These are phyloP conservation scores for Megathymus violae DNA, from an alignment of 1,140 invertebrate species.

Conservation along the genomic window DNA sequence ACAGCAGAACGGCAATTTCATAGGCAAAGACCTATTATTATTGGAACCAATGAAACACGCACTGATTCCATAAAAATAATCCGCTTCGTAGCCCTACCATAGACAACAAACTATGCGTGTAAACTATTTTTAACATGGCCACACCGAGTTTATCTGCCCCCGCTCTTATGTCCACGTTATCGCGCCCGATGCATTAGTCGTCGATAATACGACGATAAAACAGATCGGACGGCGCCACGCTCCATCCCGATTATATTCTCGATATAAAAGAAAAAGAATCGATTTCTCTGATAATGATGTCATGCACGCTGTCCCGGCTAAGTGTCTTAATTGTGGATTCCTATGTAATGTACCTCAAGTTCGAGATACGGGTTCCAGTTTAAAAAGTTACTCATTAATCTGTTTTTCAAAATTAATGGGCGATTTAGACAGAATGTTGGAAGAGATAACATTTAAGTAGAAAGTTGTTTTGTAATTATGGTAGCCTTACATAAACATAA, in stretches of 20 bases:
- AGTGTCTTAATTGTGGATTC: conserved; percentile 79
- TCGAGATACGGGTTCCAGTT: conserved; percentile 30
- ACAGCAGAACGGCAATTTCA: too few species aligned
- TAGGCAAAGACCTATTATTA: too few species aligned
- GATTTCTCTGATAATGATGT: conserved; percentile 77
- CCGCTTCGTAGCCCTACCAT: conserved; percentile 46
- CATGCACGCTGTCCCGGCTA: conserved; percentile 70
- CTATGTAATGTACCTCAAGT: conserved; percentile 56
- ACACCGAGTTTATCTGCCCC: conserved; percentile 79
- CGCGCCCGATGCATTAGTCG: conserved; percentile 78
- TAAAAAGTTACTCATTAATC: conserved; percentile 34
- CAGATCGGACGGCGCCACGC: conserved; percentile 77
- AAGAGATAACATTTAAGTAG: conserved; percentile 27
- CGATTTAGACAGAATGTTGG: conserved; percentile 30
- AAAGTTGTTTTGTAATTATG: conserved; percentile 24
- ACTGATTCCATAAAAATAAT: conserved; percentile 6
- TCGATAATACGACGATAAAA: conserved; percentile 79
- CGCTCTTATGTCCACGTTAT: conserved; percentile 78
- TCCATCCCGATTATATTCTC: conserved; percentile 73
- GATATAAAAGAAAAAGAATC: conserved; percentile 78
- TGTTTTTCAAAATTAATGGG: conserved; percentile 32
- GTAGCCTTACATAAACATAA: conserved; percentile 1
- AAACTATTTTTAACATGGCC: conserved; percentile 82
- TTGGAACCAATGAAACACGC: too few species aligned
- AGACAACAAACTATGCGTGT: conserved; percentile 77